A percentile compares a stretch with the other conserved stretches of the same genome.
Evolutionary conservation across 2,797 vertebrate genomes (phyloP).

Genomic region (Spea hammondii): DNA sequence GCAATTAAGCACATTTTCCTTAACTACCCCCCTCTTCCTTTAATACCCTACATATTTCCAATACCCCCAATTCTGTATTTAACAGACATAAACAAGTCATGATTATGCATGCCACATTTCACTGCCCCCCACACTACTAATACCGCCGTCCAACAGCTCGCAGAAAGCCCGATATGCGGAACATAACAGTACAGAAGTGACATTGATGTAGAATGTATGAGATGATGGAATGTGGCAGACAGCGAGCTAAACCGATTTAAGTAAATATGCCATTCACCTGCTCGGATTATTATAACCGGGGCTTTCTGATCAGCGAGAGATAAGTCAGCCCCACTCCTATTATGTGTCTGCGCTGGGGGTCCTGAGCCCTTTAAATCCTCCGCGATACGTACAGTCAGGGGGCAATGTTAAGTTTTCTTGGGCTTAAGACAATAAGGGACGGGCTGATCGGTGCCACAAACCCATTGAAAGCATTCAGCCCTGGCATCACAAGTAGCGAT

Average conservation of each 20-base stretch:
- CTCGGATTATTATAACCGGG: not conserved
- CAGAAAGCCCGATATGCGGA: not conserved
- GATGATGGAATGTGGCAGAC: too few species aligned
- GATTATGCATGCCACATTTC: constrained; percentile 25
- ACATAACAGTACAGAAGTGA: too few species aligned
- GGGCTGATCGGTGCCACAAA: too few species aligned
- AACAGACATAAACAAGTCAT: constrained; percentile 40
- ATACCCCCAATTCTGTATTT: not conserved
- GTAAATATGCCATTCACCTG: constrained; percentile 9
- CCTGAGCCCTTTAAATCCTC: not conserved
- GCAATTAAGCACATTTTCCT: not conserved
- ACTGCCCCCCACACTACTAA: not conserved
- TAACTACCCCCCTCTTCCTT: not conserved
- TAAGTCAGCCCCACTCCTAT: too few species aligned
- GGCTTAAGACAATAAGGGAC: not conserved
- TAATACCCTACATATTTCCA: not conserved
- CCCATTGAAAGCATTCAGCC: too few species aligned
- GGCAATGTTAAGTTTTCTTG: not conserved
- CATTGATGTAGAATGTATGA: too few species aligned
- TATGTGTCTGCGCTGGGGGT: too few species aligned
- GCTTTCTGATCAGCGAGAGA: not conserved
- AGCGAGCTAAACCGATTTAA: not conserved
- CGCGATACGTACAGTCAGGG: not conserved
- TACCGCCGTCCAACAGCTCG: constrained; percentile 2
- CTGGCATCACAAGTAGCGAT: too few species aligned